phyloP scores from a whole-genome alignment of 2,113 vertebrate genomes.

The Hippocampus comes region DNA sequence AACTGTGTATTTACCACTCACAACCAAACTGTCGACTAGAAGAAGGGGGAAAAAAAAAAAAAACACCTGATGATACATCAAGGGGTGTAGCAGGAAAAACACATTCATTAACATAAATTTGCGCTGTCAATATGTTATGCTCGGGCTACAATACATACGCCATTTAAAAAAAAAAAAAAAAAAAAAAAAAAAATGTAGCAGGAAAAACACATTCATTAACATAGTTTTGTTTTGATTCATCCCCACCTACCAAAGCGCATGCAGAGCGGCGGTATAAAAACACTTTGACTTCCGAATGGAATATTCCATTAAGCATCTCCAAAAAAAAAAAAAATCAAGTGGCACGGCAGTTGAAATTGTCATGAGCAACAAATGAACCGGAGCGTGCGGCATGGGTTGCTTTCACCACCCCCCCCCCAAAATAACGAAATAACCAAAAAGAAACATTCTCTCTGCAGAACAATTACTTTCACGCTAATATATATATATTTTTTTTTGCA shows the following conservation, averaged over 20 bases:
- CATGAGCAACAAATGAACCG: not conserved
- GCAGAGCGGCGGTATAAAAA: constrained; percentile 9
- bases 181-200: not conserved
- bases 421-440: too few species aligned
- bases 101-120: constrained; percentile 52
- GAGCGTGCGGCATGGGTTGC: not conserved
- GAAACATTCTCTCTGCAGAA: too few species aligned
- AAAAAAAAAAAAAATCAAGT: not conserved
- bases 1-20: constrained; percentile 49
- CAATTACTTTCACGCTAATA: too few species aligned
- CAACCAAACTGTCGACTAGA: constrained; percentile 51
- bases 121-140: too few species aligned
- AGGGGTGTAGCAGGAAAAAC: constrained; percentile 17
- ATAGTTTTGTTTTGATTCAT: constrained; percentile 41
- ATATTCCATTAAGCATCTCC: constrained; percentile 29
- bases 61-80: constrained; percentile 30
- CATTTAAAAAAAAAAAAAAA: too few species aligned
- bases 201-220: constrained; percentile 48
- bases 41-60: constrained; percentile 3
- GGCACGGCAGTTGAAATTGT: not conserved
- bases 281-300: constrained; percentile 31
- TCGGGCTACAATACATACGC: too few species aligned
- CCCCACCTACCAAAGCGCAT: constrained; percentile 10
- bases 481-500: too few species aligned
- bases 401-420: too few species aligned